A percentile compares a stretch with the other conserved stretches of the same genome.
phyloP scores from a whole-genome alignment of 2,888 invertebrate genomes.

The Agonopterix subpropinquella region DNA sequence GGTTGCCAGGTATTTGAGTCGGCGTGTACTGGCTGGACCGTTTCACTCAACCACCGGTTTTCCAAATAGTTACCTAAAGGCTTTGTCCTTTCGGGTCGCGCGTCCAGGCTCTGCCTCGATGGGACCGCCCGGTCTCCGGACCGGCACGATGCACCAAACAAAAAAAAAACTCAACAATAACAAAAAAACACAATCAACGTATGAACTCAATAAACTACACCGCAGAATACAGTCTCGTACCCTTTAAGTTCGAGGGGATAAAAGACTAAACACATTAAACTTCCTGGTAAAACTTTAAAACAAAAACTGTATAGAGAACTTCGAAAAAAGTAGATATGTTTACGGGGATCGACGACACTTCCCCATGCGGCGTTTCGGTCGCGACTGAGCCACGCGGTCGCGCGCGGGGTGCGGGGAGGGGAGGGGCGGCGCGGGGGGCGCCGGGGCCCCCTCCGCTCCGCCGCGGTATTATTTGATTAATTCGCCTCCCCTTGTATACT shows the following conservation, averaged over 20 bases:
- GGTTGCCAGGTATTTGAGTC: constrained; percentile 11
- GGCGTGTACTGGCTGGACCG: constrained; percentile 1
- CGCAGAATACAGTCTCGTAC: constrained; percentile 52
- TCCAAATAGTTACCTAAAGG: constrained; percentile 68
- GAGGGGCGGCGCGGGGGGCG: constrained; percentile 14
- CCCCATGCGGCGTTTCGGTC: constrained; percentile 64
- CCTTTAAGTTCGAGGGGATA: constrained; percentile 51
- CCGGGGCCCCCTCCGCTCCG: constrained; percentile 41
- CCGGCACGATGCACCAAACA: constrained; percentile 74
- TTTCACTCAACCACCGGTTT: constrained; percentile 17
- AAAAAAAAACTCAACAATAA: constrained; percentile 71
- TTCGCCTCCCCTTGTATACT: constrained; percentile 75
- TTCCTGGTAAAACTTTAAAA: constrained; percentile 67
- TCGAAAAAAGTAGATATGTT: constrained; percentile 70
- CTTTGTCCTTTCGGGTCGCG: constrained; percentile 63
- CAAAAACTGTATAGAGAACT: constrained; percentile 67
- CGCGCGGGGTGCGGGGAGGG: constrained; percentile 37
- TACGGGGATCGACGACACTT: constrained; percentile 63
- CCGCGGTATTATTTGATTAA: constrained; percentile 75
- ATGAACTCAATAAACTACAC: constrained; percentile 64
- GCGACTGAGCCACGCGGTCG: constrained; percentile 72
- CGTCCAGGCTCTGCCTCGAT: constrained; percentile 65
- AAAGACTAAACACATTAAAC: constrained; percentile 62
- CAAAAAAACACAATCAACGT: constrained; percentile 70
- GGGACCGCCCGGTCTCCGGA: constrained; percentile 63